Evolutionary conservation across 2,113 vertebrate genomes (phyloP).

Genomic region (Aegithalos caudatus): DNA sequence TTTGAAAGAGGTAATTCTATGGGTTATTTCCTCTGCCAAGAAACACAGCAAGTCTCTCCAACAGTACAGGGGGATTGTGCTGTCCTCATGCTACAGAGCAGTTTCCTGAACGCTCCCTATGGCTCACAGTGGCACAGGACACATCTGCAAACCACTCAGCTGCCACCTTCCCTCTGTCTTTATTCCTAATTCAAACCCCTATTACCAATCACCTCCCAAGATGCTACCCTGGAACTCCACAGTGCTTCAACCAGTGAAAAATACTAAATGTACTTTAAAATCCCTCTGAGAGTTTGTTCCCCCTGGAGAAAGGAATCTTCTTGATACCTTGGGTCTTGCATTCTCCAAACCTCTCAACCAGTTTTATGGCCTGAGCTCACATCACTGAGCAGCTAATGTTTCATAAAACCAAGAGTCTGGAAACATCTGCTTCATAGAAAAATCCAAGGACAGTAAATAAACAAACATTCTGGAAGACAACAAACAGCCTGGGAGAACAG

Average conservation of each 20-base stretch:
- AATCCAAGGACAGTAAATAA: neutral
- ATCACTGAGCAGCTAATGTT: neutral
- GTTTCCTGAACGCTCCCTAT: neutral
- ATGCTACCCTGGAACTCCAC: neutral
- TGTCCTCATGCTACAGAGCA: neutral
- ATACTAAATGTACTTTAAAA: neutral
- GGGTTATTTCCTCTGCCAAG: neutral
- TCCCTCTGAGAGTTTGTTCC: neutral
- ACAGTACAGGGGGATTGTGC: neutral
- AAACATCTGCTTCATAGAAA: neutral
- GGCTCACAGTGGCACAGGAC: neutral
- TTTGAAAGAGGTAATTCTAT: neutral
- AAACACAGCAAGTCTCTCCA: neutral
- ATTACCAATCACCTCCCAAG: neutral
- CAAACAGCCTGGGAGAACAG: neutral
- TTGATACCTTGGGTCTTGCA: neutral
- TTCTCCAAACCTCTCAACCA: neutral
- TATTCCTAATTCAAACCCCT: neutral
- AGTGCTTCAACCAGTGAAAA: neutral
- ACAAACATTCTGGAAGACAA: neutral
- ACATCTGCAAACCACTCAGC: rapidly evolving
- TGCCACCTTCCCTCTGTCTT: neutral
- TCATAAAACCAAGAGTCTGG: neutral
- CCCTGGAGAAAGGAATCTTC: neutral
- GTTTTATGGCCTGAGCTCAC: neutral